Conservation (phyloP, 1,140 invertebrate species). For the Plectrocnemia conspersa region DNA sequence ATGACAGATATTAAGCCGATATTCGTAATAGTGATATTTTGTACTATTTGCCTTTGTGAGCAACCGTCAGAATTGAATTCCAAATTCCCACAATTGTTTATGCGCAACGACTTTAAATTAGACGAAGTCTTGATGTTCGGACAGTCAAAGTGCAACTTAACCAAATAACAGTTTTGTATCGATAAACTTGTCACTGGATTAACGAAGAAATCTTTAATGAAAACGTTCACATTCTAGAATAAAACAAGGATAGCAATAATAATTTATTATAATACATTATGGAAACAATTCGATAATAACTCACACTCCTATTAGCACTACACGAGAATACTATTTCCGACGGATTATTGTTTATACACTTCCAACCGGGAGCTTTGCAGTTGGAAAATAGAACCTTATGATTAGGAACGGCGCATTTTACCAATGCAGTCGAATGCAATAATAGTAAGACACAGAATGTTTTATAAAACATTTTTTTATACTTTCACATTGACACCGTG, state of each 20-base stretch:
- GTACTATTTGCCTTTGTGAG: conserved; percentile 44
- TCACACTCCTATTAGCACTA: conserved; percentile 31
- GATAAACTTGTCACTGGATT: conserved; percentile 43
- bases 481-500: too few relatives aligned
- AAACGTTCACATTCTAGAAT: conserved; percentile 49
- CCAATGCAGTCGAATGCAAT: background rate
- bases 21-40: conserved; percentile 47
- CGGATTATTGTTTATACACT: conserved; percentile 39
- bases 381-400: conserved; percentile 43
- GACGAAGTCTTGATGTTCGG: conserved; percentile 40
- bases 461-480: too few relatives aligned
- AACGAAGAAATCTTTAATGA: conserved; percentile 49
- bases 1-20: conserved; percentile 44
- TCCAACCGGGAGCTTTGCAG: conserved; percentile 44
- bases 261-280: conserved; percentile 11
- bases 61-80: conserved; percentile 41
- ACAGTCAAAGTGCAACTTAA: conserved; percentile 47
- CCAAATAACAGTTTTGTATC: conserved; percentile 46
- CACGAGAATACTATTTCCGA: conserved; percentile 42
- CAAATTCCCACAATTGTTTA: conserved; percentile 43
- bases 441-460: conserved; percentile 5
- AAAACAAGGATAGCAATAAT: conserved; percentile 32
- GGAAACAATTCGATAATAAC: conserved; percentile 27
- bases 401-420: background rate
- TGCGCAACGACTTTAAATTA: conserved; percentile 42